Conservation (phyloP, 2,797 vertebrate species). For the Hephaestus fuliginosus region DNA sequence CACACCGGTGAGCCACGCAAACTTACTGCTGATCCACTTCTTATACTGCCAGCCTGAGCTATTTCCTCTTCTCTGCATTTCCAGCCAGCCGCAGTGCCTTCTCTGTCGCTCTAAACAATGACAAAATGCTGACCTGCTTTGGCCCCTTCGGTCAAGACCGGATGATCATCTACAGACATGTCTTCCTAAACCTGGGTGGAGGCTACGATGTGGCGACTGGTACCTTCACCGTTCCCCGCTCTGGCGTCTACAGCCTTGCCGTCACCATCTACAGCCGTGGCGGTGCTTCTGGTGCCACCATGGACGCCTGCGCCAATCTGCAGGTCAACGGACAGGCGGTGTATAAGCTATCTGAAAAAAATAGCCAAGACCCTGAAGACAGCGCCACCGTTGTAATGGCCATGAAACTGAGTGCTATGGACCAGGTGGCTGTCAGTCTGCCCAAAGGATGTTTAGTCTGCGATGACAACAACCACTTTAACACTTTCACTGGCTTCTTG, state of each 20-base stretch:
- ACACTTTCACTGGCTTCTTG: slow-evolving; percentile 85
- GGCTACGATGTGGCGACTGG: slow-evolving; percentile 66
- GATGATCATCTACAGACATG: slow-evolving; percentile 58
- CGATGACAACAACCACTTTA: slow-evolving; percentile 76
- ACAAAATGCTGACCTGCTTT: not conserved
- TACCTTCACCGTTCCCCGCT: slow-evolving; percentile 68
- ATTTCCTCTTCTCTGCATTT: not conserved
- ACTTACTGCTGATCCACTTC: not conserved
- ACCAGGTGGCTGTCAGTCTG: slow-evolving; percentile 70
- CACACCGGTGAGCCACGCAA: too few relatives aligned
- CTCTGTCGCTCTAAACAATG: slow-evolving; percentile 77
- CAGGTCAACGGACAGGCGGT: slow-evolving; percentile 53
- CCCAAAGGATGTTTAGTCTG: slow-evolving; percentile 69
- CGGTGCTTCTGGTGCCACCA: not conserved
- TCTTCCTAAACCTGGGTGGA: slow-evolving; percentile 78
- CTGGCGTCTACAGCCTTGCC: slow-evolving; percentile 81
- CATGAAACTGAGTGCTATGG: slow-evolving; percentile 64
- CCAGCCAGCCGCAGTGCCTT: slow-evolving; percentile 82
- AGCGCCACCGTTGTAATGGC: slow-evolving; percentile 65
- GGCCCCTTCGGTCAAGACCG: slow-evolving; percentile 28
- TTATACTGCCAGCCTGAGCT: not conserved
- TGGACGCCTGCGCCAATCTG: slow-evolving; percentile 66
- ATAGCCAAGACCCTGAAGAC: slow-evolving; percentile 78
- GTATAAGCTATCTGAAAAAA: slow-evolving; percentile 48
- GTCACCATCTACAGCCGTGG: slow-evolving; percentile 71